Evolutionary conservation across 1,140 invertebrate species (phyloP), one percentile per base, ranked within the genome.

Genomic region (Caenorhabditis inopinata): DNA sequence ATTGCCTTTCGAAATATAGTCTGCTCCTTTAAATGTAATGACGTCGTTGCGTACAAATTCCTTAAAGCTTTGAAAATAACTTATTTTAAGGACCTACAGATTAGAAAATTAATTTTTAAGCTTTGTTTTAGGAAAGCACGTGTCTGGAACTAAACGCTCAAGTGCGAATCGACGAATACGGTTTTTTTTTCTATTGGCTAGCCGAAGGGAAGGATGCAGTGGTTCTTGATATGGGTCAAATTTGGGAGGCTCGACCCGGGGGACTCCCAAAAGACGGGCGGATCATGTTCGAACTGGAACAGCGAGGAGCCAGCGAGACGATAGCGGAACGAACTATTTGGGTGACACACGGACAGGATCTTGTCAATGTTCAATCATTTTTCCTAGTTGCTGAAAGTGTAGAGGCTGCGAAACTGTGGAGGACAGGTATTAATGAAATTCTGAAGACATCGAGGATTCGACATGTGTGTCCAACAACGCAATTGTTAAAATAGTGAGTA

Each of bases 161-260:
- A 76, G 96, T 99, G 89, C 94, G 94, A 91, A 96, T 98, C 25
- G 97, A 99, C 89, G 95, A 98, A 89, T 96, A 95, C 91, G 96
- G 96, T 51, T 99, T 98, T 91, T 99, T 98, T 90, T 94, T 99
- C 82, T 96, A 96, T 89, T 99, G 96, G 96, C 97, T 98, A 90
- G 96, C 95, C 88, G 96, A 97, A 83, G 94, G 94, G 81, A 92
- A 92, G 91, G 96, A 97, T 90, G 85, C 86, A 7, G 77, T 78
- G 6, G 79, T 87, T 23, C 49, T 87, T 42, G 85, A 87, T 79
- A 68, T 87, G 45, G 83, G 73, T 2, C 47, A 87, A 77, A 76
- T 87, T 4, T 87, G 87, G 87, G 86, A 87, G 29, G 86, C 85
- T 2, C 76, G 85, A 29, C 76, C 84, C 7, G 84, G 75, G n/a